Evolutionary conservation across 1,140 invertebrate species (phyloP).

Genomic region (Aphelenchoides besseyi): DNA sequence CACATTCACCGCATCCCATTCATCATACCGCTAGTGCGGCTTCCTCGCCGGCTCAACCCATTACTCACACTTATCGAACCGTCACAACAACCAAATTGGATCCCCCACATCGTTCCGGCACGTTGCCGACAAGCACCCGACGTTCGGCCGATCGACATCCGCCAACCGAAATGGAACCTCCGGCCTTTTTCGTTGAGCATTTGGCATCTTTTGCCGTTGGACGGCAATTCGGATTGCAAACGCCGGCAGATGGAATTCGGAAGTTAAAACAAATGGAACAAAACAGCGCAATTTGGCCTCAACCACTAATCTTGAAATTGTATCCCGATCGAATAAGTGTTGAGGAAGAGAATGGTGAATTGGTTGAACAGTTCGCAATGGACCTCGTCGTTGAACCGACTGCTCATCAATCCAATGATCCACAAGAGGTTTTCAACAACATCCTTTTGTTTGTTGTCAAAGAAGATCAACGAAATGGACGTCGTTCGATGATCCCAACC

Average conservation of each 20-base stretch:
- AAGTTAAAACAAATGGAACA: constrained; percentile 90
- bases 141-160: not conserved
- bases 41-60: constrained; percentile 13
- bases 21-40: constrained; percentile 11
- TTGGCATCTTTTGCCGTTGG: constrained; percentile 90
- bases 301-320: constrained; percentile 74
- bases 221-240: constrained; percentile 62
- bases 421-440: constrained; percentile 95
- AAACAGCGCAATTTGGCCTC: constrained; percentile 95
- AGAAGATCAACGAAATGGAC: constrained; percentile 66
- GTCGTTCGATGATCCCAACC: constrained; percentile 66
- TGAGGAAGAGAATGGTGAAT: constrained; percentile 86
- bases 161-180: constrained; percentile 60
- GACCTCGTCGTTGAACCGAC: constrained; percentile 87
- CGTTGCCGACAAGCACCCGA: constrained; percentile 12
- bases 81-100: constrained; percentile 19
- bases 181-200: constrained; percentile 86
- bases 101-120: constrained; percentile 25
- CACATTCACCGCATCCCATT: constrained; percentile 8
- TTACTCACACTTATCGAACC: constrained; percentile 11
- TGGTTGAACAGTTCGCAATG: constrained; percentile 85
- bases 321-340: constrained; percentile 76
- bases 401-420: constrained; percentile 90
- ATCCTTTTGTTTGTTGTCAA: constrained; percentile 90
- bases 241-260: constrained; percentile 80